Evolutionary conservation across 1,140 invertebrate genomes (phyloP), one percentile per base, ranked within the genome.

Genomic region (Musca vetustissima): DNA sequence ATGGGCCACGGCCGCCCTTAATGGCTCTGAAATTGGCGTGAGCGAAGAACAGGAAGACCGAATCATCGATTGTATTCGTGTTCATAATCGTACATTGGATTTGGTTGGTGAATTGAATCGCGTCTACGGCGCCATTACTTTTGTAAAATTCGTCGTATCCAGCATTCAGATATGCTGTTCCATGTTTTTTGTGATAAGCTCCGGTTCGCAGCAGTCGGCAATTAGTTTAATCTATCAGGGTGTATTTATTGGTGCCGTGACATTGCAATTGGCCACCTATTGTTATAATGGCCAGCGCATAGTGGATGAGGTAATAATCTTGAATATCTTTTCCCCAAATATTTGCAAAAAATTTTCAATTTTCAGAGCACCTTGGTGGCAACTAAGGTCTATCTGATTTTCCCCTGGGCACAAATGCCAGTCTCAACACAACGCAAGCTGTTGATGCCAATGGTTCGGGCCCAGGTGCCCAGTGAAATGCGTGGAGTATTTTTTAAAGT

Each of bases 71-170:
- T 74, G 69, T 28, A 68, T 76, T 9, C 21, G 9, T 0, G 68
- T 43, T 15, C 74, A 76, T 48, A 55, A 70, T n/a, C 3, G 71
- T 55, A 73, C 69, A 8, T 53, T 76, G 1, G 49, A 73, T 1
- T 47, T 76, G 59, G 68, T 72, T 4, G 7, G 49, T 2, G 67
- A 76, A 13, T 47, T 76, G 1, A 74, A 66, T 55, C 32, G 67
- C 4, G 71, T 74, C 22, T 76, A 69, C 28, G 69, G 71, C 0
- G 71, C 70, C 19, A 74, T 76, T 19, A 53, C 74, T 0, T 76
- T 76, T 24, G 70, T 76, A 8, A 73, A 76, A 25, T 76, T 76
- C 43, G 72, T 64, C 21, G 68, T 76, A 0, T 76, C 74, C 24
- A 74, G 71, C 17, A 65, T 76, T 48, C 75, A 76, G 53, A 64